Base-by-base conservation (phyloP, 1,140 invertebrate species). In the Scaptomyza pallida region DNA sequence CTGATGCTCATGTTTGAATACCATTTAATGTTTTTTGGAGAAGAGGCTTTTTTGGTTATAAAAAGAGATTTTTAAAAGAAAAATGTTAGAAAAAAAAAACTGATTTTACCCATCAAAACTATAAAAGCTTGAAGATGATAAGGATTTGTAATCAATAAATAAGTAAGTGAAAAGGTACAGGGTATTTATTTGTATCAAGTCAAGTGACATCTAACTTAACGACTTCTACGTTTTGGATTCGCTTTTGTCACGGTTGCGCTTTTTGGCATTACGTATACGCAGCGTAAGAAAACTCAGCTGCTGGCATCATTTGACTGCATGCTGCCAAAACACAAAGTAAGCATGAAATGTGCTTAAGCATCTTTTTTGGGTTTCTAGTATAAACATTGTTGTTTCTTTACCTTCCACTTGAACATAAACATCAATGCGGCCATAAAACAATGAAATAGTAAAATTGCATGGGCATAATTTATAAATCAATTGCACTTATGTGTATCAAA, bases 261-360 rank as follows among this genome's bases (percentile, higher is more conserved):
- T 69, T 78, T 62, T 47, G 59, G 23, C 51, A 76, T 83, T 80
- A 73, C 81, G 68, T 73, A 76, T 73, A 78, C 80, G 80, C 61
- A 79, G 37, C 26, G 68, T 52, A 21, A 33, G 37, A 40, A 35
- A 5, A 33, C 19, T 30, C 8, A n/a, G 15, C 26, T 41, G 37
- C 35, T 51, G 35, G 47, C 64, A 51, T 21, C 17, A n/a, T 57
- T 50, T 50, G 44, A 35, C 35, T 50, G 35, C 45, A 73, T 61
- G 44, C 21, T 35, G 35, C 33, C 19, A 40, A n/a, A n/a, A 61
- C 37, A 33, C 17, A 43, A 75, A 83, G 75, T 68, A 56, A 65
- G 52, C 71, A 48, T 79, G 16, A 78, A 83, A 83, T 62, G 55
- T 33, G 10, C 10, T 74, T 30, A 8, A 43, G 26, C 54, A 52